Conservation (phyloP, 2,888 invertebrate species). For the Lasioglossum morio region DNA sequence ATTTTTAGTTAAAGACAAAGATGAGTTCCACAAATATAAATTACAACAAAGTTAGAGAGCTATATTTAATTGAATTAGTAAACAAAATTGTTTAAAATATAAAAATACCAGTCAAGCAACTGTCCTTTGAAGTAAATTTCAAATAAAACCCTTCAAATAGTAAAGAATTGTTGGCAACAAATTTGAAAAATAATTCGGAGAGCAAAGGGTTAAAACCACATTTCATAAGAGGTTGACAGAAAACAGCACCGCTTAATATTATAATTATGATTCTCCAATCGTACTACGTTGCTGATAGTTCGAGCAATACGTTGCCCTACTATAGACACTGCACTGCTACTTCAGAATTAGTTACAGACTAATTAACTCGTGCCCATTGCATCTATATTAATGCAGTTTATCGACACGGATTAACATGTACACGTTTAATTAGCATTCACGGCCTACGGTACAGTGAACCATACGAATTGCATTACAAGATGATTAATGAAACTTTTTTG, state of each 20-base stretch:
- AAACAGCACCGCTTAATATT: neutral
- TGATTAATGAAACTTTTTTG: neutral
- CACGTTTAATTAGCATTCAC: slow-evolving; percentile 42
- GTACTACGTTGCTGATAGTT: slow-evolving; percentile 1
- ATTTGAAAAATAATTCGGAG: too few species aligned
- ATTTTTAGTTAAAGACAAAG: too few species aligned
- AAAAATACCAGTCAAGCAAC: too few species aligned
- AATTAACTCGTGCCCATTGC: slow-evolving; percentile 53
- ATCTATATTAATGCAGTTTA: slow-evolving; percentile 61
- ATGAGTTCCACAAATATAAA: too few species aligned
- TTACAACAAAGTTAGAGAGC: too few species aligned
- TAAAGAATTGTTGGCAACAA: too few species aligned
- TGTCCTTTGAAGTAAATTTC: too few species aligned
- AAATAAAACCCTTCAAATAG: too few species aligned
- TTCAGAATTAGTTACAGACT: slow-evolving; percentile 57
- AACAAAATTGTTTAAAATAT: too few species aligned
- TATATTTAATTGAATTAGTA: too few species aligned
- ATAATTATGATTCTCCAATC: slow-evolving; percentile 16
- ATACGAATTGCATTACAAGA: neutral
- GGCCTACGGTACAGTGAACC: neutral
- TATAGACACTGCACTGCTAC: slow-evolving; percentile 34
- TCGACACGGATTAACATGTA: slow-evolving; percentile 49
- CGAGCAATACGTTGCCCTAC: slow-evolving; percentile 21
- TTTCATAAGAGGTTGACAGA: neutral
- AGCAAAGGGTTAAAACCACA: neutral